These are phyloP conservation scores for Anarrhichthys ocellatus DNA, from an alignment of 2,113 vertebrate species.

Conservation along the genomic window DNA sequence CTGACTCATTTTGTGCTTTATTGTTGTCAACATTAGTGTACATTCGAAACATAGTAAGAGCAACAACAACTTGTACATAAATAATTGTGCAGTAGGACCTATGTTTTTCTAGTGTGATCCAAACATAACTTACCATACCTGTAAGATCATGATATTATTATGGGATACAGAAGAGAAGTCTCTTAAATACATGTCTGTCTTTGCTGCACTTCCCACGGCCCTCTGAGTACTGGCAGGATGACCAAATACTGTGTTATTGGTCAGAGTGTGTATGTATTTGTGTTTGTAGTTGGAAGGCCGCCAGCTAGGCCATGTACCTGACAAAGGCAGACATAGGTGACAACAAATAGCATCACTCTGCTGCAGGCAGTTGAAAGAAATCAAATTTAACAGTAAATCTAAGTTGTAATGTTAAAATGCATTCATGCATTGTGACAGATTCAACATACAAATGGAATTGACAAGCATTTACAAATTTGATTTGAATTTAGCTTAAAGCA, in stretches of 20 bases:
- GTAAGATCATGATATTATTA: not conserved
- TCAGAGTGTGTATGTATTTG: not conserved
- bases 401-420: not conserved
- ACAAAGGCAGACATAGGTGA: slow-evolving; percentile 37
- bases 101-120: not conserved
- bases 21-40: not conserved
- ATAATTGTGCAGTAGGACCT: not conserved
- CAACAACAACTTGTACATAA: not conserved
- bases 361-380: not conserved
- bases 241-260: not conserved
- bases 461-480: not conserved
- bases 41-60: not conserved
- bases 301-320: slow-evolving; percentile 42
- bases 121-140: not conserved
- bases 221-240: not conserved
- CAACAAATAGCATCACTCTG: slow-evolving; percentile 28
- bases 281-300: not conserved
- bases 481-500: not conserved
- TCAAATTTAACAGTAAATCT: not conserved
- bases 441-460: not conserved
- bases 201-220: slow-evolving; percentile 20
- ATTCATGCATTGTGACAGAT: not conserved
- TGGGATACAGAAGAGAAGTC: not conserved
- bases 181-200: slow-evolving; percentile 22
- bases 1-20: not conserved